Conservation (phyloP, 2,113 vertebrate species). For the Ailurus styani region DNA sequence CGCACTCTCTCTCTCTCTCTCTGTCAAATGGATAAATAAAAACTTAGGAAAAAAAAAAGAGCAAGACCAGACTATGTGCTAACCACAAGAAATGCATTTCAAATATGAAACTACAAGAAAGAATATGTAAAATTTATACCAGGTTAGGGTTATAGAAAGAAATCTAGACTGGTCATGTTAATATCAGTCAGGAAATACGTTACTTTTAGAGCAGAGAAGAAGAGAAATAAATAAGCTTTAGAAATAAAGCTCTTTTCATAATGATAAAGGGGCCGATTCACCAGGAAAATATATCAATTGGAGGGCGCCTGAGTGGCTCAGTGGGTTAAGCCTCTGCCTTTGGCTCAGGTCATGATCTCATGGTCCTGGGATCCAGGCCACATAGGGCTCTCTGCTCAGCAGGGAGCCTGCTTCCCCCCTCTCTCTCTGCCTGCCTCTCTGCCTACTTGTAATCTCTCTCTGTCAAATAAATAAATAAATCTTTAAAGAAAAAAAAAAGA, state of each 20-base stretch:
- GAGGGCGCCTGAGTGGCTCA: too few relatives aligned
- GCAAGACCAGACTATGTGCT: background rate
- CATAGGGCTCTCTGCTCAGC: too few relatives aligned
- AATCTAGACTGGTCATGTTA: background rate
- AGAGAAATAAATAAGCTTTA: background rate
- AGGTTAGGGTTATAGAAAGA: background rate
- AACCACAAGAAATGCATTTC: background rate
- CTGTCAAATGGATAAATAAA: too few relatives aligned
- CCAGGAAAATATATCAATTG: background rate
- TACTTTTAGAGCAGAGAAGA: background rate
- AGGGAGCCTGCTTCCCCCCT: too few relatives aligned
- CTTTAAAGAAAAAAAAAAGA: too few relatives aligned
- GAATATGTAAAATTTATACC: background rate
- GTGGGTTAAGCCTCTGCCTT: too few relatives aligned
- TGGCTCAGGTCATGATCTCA: too few relatives aligned
- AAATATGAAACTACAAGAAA: background rate
- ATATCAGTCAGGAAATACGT: background rate
- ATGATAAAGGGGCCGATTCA: background rate
- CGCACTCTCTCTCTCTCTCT: too few relatives aligned
- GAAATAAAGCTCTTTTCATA: background rate
- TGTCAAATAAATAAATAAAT: too few relatives aligned
- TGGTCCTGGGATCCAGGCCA: too few relatives aligned
- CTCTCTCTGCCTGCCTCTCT: too few relatives aligned
- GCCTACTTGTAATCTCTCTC: too few relatives aligned
- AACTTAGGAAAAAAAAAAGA: background rate